These are phyloP conservation scores for Clarias batrachus DNA, from an alignment of 2,113 vertebrate species.

Conservation along the genomic window DNA sequence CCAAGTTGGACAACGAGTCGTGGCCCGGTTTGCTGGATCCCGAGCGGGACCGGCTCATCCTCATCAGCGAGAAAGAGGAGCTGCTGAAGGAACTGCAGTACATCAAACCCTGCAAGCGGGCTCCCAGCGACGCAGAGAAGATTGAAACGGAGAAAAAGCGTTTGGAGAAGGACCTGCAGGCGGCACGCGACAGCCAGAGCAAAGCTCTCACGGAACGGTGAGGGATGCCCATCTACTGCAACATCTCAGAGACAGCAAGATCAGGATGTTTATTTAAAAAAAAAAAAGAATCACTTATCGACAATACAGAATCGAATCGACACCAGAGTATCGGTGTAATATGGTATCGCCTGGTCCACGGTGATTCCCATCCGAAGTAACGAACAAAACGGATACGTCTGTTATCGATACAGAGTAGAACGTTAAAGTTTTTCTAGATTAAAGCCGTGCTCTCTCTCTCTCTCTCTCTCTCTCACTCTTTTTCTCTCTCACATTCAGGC, in stretches of 20 bases:
- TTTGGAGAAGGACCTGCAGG: slow-evolving; percentile 90
- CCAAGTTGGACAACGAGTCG: slow-evolving; percentile 91
- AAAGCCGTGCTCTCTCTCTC: too few relatives aligned
- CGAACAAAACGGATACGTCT: background rate
- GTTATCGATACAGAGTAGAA: background rate
- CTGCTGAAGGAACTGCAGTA: slow-evolving; percentile 95
- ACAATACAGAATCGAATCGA: too few relatives aligned
- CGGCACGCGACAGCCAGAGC: slow-evolving; percentile 92
- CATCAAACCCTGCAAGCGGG: slow-evolving; percentile 79
- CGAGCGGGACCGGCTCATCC: slow-evolving; percentile 89
- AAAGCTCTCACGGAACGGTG: slow-evolving; percentile 92
- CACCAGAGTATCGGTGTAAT: too few relatives aligned
- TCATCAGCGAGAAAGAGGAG: slow-evolving; percentile 97
- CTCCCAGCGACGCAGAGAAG: slow-evolving; percentile 82
- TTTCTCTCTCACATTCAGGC: background rate
- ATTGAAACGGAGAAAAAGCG: slow-evolving; percentile 84
- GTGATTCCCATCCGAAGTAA: background rate
- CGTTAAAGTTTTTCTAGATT: background rate
- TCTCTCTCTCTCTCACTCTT: too few relatives aligned
- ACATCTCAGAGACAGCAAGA: background rate
- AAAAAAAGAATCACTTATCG: too few relatives aligned
- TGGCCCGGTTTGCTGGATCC: slow-evolving; percentile 96
- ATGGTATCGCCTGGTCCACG: too few relatives aligned
- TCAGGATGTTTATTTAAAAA: too few relatives aligned
- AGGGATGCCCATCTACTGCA: background rate